Conservation (phyloP, 2,888 invertebrate genomes). For the Alcis repandata region DNA sequence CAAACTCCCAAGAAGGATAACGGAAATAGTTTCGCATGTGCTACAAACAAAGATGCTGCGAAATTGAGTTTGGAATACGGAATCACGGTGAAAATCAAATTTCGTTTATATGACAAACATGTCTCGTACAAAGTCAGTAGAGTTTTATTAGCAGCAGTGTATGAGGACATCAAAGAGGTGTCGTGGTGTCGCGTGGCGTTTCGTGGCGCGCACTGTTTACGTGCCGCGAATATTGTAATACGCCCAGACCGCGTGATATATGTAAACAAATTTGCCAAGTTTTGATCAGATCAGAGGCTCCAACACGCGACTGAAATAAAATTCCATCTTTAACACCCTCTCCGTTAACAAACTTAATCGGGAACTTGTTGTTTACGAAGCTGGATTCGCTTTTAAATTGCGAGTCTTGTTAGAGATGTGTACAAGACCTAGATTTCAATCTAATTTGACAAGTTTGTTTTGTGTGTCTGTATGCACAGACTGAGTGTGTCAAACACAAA, state of each 20-base stretch:
- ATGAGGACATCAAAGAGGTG: conserved; percentile 78
- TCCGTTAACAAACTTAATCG: conserved; percentile 48
- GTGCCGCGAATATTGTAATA: conserved; percentile 77
- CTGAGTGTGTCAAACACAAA: conserved; percentile 5
- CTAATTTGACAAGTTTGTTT: conserved; percentile 36
- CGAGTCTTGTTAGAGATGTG: conserved; percentile 30
- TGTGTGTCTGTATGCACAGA: neutral
- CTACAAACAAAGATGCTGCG: conserved; percentile 65
- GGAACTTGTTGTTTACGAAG: conserved; percentile 45
- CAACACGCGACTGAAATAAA: conserved; percentile 72
- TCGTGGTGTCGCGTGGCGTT: conserved; percentile 54
- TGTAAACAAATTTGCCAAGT: conserved; percentile 83
- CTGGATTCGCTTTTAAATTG: conserved; percentile 37
- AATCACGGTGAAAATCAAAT: conserved; percentile 71
- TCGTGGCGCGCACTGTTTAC: conserved; percentile 70
- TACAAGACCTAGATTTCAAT: conserved; percentile 36
- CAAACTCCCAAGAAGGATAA: conserved; percentile 52
- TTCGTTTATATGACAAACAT: conserved; percentile 76
- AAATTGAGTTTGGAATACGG: conserved; percentile 69
- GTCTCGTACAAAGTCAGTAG: conserved; percentile 65
- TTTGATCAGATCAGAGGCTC: conserved; percentile 79
- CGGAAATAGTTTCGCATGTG: conserved; percentile 63
- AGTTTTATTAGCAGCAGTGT: conserved; percentile 74
- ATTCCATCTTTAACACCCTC: conserved; percentile 46
- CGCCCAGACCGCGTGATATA: conserved; percentile 65